Conservation (phyloP, 2,797 vertebrate genomes). For the Octomys mimax region DNA sequence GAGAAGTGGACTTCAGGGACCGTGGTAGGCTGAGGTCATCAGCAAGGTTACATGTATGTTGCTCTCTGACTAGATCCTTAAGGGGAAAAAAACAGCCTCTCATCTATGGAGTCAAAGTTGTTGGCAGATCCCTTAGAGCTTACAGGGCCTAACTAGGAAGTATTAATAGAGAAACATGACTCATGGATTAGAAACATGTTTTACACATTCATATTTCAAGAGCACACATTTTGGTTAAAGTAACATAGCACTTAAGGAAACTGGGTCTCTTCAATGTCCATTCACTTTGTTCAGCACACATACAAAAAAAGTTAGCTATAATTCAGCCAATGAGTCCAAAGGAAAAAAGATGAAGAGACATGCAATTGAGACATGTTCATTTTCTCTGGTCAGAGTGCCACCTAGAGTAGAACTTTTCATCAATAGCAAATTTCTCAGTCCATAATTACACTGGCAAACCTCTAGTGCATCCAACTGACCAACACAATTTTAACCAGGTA, state of each 20-base stretch:
- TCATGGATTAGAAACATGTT: neutral
- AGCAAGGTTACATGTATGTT: neutral
- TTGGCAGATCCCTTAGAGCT: neutral
- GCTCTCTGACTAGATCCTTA: neutral
- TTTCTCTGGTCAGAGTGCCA: conserved; percentile 23
- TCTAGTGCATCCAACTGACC: neutral
- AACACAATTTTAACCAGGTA: neutral
- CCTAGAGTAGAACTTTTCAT: neutral
- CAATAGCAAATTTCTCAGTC: conserved; percentile 20
- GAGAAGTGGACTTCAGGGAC: neutral
- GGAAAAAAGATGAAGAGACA: conserved; percentile 1
- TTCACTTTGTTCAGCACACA: neutral
- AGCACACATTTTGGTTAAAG: neutral
- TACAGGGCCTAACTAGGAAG: conserved; percentile 38
- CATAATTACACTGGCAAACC: neutral
- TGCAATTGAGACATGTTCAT: neutral
- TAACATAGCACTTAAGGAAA: conserved; percentile 46
- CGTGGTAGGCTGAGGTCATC: neutral
- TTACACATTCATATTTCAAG: conserved; percentile 39
- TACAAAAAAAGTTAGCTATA: neutral
- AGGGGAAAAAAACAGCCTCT: neutral
- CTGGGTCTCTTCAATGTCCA: neutral
- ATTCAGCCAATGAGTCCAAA: neutral
- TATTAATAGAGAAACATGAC: neutral
- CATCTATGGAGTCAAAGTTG: neutral